These are phyloP conservation scores for Geophilus truncorum DNA, from an alignment of 2,888 invertebrate species.

Conservation along the genomic window DNA sequence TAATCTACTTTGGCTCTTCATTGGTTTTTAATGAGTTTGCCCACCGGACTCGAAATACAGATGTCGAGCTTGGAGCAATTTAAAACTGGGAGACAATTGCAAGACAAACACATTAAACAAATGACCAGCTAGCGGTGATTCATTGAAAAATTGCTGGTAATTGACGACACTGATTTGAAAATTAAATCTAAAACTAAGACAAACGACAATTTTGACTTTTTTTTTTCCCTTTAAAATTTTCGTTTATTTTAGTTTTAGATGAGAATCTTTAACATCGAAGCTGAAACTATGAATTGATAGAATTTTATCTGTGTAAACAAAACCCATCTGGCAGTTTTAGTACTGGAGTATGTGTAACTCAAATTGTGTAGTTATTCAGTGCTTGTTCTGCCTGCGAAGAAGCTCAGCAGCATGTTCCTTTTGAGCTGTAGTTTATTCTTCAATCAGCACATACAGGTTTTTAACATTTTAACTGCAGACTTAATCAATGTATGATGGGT, in stretches of 20 bases:
- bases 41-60: neutral
- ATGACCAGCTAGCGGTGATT: too few species aligned
- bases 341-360: neutral
- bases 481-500: neutral
- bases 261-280: too few species aligned
- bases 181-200: neutral
- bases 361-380: neutral
- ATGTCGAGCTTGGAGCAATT: neutral
- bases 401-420: neutral
- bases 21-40: neutral
- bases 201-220: too few species aligned
- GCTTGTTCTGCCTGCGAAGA: constrained; percentile 4
- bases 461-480: neutral
- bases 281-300: neutral
- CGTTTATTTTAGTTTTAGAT: too few species aligned
- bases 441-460: constrained; percentile 1
- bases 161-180: neutral
- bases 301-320: neutral
- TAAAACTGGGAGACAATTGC: too few species aligned
- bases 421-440: neutral
- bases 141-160: neutral
- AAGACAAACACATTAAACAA: too few species aligned
- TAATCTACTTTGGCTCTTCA: neutral
- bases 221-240: too few species aligned
- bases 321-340: constrained; percentile 2